Evolutionary conservation across 2,888 invertebrate species (phyloP).

Genomic region (Xestia sexstrigata): DNA sequence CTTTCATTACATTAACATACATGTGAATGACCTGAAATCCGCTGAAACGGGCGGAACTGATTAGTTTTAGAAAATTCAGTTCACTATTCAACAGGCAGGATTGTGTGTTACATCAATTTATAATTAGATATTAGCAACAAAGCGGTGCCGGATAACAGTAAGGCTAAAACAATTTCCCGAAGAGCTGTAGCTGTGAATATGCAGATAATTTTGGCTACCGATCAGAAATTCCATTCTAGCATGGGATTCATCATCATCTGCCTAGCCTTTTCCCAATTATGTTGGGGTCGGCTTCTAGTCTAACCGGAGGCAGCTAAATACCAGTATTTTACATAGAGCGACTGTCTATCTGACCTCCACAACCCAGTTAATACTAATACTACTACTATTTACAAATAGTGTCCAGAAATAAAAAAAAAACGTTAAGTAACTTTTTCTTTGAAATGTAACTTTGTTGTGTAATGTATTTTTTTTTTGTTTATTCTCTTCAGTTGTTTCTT

Average conservation of each 20-base stretch:
- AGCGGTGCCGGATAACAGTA: constrained; percentile 55
- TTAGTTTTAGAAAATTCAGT: constrained; percentile 56
- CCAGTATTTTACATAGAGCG: too few species aligned
- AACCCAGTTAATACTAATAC: too few species aligned
- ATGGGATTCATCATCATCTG: neutral
- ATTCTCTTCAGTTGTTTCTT: too few species aligned
- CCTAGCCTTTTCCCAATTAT: too few species aligned
- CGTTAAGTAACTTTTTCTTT: too few species aligned
- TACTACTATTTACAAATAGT: too few species aligned
- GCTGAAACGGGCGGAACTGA: constrained; percentile 40
- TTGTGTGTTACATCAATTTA: constrained; percentile 42
- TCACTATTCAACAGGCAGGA: constrained; percentile 30
- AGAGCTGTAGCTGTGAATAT: constrained; percentile 2
- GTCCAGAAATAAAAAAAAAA: too few species aligned
- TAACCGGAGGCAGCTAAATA: too few species aligned
- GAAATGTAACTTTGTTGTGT: too few species aligned
- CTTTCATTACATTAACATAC: constrained; percentile 30
- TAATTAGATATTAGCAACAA: constrained; percentile 43
- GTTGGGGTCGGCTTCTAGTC: too few species aligned
- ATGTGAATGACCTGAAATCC: constrained; percentile 41
- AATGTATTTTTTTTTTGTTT: too few species aligned
- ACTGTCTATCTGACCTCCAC: too few species aligned
- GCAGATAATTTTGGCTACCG: constrained; percentile 21
- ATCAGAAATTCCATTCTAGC: constrained; percentile 2
- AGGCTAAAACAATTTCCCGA: constrained; percentile 42